Percentiles rank a stretch among this genome's conserved stretches.
Evolutionary conservation across 64 coral and sea anemone genomes (phyloP).

Genomic region (Stichodactyla mertensii): DNA sequence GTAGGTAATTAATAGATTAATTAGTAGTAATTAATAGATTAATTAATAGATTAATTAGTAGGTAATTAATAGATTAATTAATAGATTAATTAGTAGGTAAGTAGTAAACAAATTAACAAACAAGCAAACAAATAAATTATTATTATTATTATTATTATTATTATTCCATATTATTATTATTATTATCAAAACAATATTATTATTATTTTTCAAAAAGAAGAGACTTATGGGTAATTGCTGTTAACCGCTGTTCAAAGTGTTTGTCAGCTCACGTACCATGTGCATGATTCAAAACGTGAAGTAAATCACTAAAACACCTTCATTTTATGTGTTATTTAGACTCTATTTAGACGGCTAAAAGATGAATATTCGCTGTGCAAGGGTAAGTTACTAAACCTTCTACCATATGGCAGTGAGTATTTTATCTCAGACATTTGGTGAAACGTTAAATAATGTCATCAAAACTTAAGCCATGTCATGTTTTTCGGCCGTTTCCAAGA

Average conservation of each 20-base stretch:
- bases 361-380: constrained; percentile 96
- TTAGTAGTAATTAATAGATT: too few relatives aligned
- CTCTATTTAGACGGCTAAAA: constrained; percentile 11
- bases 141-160: too few relatives aligned
- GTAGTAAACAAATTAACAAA: too few relatives aligned
- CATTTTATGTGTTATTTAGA: neutral
- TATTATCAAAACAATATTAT: neutral
- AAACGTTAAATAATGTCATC: neutral
- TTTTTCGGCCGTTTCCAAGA: too few relatives aligned
- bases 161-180: too few relatives aligned
- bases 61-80: too few relatives aligned
- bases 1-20: too few relatives aligned
- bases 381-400: constrained; percentile 46
- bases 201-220: neutral
- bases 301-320: neutral
- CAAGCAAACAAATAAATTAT: too few relatives aligned
- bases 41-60: too few relatives aligned
- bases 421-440: neutral
- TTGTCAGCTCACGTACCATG: neutral
- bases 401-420: neutral
- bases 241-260: neutral
- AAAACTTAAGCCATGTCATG: too few relatives aligned
- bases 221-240: neutral
- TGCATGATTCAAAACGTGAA: neutral
- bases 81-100: too few relatives aligned